Evolutionary conservation across 2,113 vertebrate genomes (phyloP).

Genomic region (Puma concolor): DNA sequence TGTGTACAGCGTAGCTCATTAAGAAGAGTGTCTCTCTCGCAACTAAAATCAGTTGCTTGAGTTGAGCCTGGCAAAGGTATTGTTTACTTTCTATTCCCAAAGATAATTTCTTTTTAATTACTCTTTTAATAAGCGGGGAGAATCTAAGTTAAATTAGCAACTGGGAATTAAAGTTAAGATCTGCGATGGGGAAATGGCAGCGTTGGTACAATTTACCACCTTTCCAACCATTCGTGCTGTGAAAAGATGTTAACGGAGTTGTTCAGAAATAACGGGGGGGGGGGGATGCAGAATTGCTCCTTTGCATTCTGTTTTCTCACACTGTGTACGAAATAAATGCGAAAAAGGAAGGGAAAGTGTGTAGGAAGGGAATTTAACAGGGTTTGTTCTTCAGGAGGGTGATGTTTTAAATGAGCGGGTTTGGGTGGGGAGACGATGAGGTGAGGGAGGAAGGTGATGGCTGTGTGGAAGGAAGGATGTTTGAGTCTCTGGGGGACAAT

Average conservation of each 20-base stretch:
- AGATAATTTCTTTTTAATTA: conserved; percentile 66
- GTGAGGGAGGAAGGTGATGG: neutral
- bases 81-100: conserved; percentile 64
- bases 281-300: too few relatives aligned
- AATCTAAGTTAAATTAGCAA: neutral
- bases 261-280: neutral
- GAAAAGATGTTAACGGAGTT: neutral
- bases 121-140: conserved; percentile 51
- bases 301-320: neutral
- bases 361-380: neutral
- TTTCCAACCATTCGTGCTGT: neutral
- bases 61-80: conserved; percentile 37
- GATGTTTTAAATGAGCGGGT: neutral
- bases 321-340: neutral
- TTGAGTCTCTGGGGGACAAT: neutral
- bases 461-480: neutral
- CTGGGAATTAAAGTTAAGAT: neutral
- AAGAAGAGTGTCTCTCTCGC: neutral
- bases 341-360: neutral
- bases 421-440: neutral
- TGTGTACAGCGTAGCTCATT: neutral
- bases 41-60: neutral
- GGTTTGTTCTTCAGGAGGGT: neutral
- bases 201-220: rapidly evolving
- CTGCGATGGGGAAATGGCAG: neutral